Evolutionary conservation across 2,113 vertebrate species (phyloP), one percentile per base, ranked within the genome.

Genomic region (Agapornis roseicollis): DNA sequence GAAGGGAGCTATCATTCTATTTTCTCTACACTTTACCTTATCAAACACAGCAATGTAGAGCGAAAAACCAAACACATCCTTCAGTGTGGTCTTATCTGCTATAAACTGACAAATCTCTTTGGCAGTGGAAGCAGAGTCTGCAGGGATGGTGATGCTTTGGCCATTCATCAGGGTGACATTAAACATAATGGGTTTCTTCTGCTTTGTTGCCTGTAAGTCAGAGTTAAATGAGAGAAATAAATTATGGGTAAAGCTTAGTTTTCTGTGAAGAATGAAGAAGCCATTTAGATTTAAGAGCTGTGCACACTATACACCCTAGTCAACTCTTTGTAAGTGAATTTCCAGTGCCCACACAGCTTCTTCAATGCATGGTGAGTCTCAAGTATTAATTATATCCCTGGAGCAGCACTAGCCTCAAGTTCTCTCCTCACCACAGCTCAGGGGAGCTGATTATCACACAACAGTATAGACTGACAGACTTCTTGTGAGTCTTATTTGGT

Each of bases 71-170:
- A 99, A 99, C 4, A 96, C 89, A 95, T 99, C 99, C 17, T 97
- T 97, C 91, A 99, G 97, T 58, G 98, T 97, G 85, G 96, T 92
- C 96, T 99, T 99, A 84, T 97, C 98, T 71, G 99, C 98, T 13
- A 99, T 95, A 63, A 98, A 80, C 28, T 98, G 96, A 93, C 99
- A 99, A 95, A 99, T 97, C 91, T 99, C 99, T 94, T 85, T 97
- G 33, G 99, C 99, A 3, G 97, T 99, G 17, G 99, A 98, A 27
- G 99, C 99, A 2, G 99, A 99, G 88, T 99, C 99, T 12, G 98
- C 97, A 13, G 97, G 97, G 80, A 99, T 44, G 17, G 98, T 98
- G 76, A 99, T 94, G 80, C 96, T 98, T 88, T 97, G 97, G 22
- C 99, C 98, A 1, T 98, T 99, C 97, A 98, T 98, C 95, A 99